Base-by-base conservation (phyloP, 2,797 vertebrate species). In the Meriones psammophilus region DNA sequence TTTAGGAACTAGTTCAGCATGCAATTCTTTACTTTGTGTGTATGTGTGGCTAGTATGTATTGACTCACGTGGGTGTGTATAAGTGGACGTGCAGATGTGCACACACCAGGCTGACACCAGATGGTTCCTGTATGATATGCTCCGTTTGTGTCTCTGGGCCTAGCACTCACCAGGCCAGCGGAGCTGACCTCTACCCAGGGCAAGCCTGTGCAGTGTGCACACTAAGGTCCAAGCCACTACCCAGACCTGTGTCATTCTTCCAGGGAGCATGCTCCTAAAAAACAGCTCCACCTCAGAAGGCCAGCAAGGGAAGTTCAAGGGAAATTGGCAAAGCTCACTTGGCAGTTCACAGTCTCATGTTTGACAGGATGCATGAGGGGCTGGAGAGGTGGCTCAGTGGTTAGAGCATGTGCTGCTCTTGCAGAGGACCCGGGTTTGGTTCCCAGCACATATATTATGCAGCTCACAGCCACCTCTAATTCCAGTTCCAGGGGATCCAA, bases 1-100 rank as follows among this genome's bases (percentile, higher is more conserved):
- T 88, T 54, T 42, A 71, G 56, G 90, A 89, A 95, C 42, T 89
- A 88, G 89, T 30, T 79, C 9, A 94, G 30, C 36, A 89, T 8
- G 33, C 10, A 77, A 36, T 54, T 87, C 42, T 60, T 68, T 58
- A 80, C 36, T 80, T 18, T 78, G 78, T 58, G 10, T 50, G 30
- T 50, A 26, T 33, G 28, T 78, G 46, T 54, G 76, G 50, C 15
- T 1, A 56, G 4, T 22, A 79, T 60, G n/a, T 60, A 60, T 26
- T 56, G 36, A 24, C 20, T 60, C 78, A 56, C 0, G 30, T 79
- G 30, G 46, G 77, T 56, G 9, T 60, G 20, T 33, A 10, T 12
- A 36, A 36, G n/a, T 62, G 22, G 2, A 5, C 1, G 1, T 39
- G 13, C 8, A 62, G n/a, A 22, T 79, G 77, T 81, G 22, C 24